phyloP scores from a whole-genome alignment of 2,113 vertebrate species.

The Heterotilapia buettikoferi region DNA sequence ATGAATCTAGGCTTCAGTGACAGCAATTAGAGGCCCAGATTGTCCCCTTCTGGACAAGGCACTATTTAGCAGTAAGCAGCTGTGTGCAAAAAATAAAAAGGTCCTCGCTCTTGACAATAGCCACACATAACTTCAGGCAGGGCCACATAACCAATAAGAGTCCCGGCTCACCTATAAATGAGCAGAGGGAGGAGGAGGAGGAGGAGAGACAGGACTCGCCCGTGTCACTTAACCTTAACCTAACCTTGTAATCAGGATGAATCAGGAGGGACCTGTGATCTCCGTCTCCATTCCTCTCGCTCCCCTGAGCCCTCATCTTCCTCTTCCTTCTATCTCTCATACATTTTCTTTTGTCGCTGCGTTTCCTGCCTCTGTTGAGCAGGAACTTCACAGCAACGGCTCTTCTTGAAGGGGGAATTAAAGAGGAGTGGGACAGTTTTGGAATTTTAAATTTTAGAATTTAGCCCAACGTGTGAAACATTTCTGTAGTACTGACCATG shows the following conservation, averaged over 20 bases:
- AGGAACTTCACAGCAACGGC: neutral
- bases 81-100: conserved; percentile 86
- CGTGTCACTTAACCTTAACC: conserved; percentile 72
- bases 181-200: conserved; percentile 50
- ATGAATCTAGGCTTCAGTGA: conserved; percentile 99
- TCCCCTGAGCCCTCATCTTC: neutral
- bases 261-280: conserved; percentile 64
- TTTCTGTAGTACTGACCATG: neutral
- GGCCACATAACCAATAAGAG: conserved; percentile 83
- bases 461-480: neutral
- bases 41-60: conserved; percentile 99
- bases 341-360: neutral
- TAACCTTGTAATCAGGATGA: conserved; percentile 72
- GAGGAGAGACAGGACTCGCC: conserved; percentile 46
- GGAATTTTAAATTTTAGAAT: neutral
- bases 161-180: conserved; percentile 87
- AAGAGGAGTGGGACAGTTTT: neutral
- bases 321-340: neutral
- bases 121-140: conserved; percentile 84
- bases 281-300: conserved; percentile 43
- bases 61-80: conserved; percentile 99
- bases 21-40: conserved; percentile 99
- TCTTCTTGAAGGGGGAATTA: neutral
- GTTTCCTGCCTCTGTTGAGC: neutral
- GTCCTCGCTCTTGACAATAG: conserved; percentile 93